phyloP scores from a whole-genome alignment of 2,113 vertebrate genomes.

The Phasianus colchicus region DNA sequence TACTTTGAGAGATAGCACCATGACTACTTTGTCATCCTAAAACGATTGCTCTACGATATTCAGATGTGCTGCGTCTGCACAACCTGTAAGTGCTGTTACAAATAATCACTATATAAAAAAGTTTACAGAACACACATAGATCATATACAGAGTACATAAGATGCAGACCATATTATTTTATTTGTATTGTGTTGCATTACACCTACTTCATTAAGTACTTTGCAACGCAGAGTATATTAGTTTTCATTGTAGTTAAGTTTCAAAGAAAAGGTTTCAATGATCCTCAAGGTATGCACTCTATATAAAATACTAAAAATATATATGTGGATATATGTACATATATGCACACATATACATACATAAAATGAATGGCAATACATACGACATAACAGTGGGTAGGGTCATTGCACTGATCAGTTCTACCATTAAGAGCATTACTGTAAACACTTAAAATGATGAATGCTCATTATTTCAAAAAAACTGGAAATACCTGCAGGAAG shows the following conservation, averaged over 20 bases:
- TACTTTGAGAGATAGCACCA: background rate
- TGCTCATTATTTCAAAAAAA: background rate
- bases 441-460: constrained; percentile 18
- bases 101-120: constrained; percentile 57
- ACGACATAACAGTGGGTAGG: constrained; percentile 71
- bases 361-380: constrained; percentile 75
- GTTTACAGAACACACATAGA: constrained; percentile 78
- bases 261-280: constrained; percentile 66
- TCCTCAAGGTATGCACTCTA: constrained; percentile 82
- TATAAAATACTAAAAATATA: constrained; percentile 74
- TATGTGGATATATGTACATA: constrained; percentile 74
- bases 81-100: constrained; percentile 48
- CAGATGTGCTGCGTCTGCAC: constrained; percentile 39
- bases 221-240: constrained; percentile 17
- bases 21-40: background rate
- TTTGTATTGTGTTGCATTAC: background rate
- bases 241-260: constrained; percentile 13
- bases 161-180: constrained; percentile 68
- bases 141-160: constrained; percentile 80
- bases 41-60: background rate
- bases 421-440: constrained; percentile 38
- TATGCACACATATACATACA: constrained; percentile 80
- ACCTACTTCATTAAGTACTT: constrained; percentile 15
- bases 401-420: constrained; percentile 40
- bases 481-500: constrained; percentile 41